A percentile compares a stretch with the other conserved stretches of the same genome.
Conservation (phyloP, 2,888 invertebrate species). For the Drosophila maculinotata region DNA sequence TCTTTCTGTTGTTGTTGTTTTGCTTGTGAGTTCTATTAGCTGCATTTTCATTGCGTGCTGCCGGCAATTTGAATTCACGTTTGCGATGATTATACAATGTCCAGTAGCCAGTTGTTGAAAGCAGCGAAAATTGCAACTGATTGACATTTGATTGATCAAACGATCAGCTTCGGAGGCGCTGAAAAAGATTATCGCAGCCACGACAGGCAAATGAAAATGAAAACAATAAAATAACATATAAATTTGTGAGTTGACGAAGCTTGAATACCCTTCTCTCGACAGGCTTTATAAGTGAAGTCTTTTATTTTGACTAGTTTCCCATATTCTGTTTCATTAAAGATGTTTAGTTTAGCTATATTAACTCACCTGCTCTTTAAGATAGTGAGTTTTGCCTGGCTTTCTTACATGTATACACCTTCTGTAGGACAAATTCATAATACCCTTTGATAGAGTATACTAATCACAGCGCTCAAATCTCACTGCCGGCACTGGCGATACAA, state of each 20-base stretch:
- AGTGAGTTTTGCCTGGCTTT: no score
- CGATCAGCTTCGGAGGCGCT: constrained; percentile 40
- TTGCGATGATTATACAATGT: constrained; percentile 24
- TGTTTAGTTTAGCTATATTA: no score
- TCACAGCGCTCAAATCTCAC: constrained; percentile 31
- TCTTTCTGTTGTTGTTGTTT: constrained; percentile 19
- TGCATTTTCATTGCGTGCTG: constrained; percentile 40
- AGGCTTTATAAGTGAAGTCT: no score
- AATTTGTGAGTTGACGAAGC: neutral
- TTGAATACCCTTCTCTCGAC: constrained; percentile 21
- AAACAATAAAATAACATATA: neutral
- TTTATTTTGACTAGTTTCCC: no score
- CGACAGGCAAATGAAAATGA: neutral
- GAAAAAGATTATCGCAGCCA: constrained; percentile 23
- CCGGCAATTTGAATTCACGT: constrained; percentile 41
- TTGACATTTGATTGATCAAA: constrained; percentile 65
- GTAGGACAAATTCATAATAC: neutral
- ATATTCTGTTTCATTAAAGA: no score
- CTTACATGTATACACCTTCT: no score
- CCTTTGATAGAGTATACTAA: constrained; percentile 10
- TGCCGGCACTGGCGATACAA: constrained; percentile 41
- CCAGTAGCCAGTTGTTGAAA: constrained; percentile 46
- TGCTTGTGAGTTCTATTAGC: constrained; percentile 50
- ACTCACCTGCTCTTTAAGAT: no score
- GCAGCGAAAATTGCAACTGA: constrained; percentile 37